These are phyloP conservation scores for Phasianus colchicus DNA, from an alignment of 2,113 vertebrate species.

Conservation along the genomic window DNA sequence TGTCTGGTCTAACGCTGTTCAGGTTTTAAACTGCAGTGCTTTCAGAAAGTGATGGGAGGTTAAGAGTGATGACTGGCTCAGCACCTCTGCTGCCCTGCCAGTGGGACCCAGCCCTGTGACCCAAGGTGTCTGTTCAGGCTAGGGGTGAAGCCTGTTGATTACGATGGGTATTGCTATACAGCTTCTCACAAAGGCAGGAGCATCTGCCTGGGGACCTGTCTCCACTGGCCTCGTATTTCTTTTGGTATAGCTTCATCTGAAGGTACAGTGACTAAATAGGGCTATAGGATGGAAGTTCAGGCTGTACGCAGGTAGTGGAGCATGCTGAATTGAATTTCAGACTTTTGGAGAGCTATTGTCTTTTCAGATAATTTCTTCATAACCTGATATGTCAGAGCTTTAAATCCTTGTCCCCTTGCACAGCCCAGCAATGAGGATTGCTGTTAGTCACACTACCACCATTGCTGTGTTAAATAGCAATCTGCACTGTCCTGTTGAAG, in stretches of 20 bases:
- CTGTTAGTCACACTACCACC: background rate
- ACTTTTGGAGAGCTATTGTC: background rate
- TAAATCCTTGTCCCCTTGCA: background rate
- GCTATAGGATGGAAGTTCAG: background rate
- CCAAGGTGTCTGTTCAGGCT: background rate
- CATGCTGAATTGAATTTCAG: background rate
- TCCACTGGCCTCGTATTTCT: no score
- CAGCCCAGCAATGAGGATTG: background rate
- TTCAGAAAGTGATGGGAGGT: background rate
- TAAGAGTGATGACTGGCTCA: background rate
- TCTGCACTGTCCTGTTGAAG: background rate
- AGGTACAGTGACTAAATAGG: background rate
- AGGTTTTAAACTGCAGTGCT: background rate
- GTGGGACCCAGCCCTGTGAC: background rate
- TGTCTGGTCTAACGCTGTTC: background rate
- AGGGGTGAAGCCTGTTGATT: background rate
- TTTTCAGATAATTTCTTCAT: no score
- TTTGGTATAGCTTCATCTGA: background rate
- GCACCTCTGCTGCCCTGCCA: background rate
- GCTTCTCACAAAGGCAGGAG: background rate
- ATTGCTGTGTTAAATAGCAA: background rate
- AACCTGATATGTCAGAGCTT: no score
- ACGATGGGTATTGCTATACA: fast-evolving
- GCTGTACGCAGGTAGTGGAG: background rate
- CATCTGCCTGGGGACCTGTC: background rate